Evolutionary conservation across 23 tunicate species (phyloP), one percentile per base, ranked within the genome.

Genomic region (Halocynthia aurantium): DNA sequence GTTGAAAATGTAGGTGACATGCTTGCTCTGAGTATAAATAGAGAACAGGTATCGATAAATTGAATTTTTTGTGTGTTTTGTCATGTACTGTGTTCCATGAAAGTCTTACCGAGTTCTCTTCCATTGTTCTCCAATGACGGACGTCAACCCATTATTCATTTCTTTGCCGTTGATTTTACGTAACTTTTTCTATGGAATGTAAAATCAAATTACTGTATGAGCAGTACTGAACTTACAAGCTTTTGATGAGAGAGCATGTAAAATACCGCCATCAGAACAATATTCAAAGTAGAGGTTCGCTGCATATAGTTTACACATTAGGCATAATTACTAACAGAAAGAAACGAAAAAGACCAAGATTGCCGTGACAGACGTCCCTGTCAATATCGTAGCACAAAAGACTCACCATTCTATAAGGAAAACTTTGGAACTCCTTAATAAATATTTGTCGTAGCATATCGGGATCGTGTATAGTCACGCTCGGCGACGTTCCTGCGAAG

Each of bases 391-490:
- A 31, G 2, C 44, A 31, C 44, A 31, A 4, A 4, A 31, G 13
- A 40, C 76, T 83, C n/a, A 90, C 96, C 86, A 84, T 83, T 76
- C 96, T 57, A 40, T 80, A 83, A n/a, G 86, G 73, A 55, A 90
- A 90, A 9, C 53, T 76, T 15, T 55, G 50, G 76, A 81, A 75
- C 64, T 90, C 89, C 81, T 90, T 90, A 55, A 90, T 81, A 55
- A 57, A 77, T 55, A 90, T 76, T 64, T 90, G 86, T 69, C 86
- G 81, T 61, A 90, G 21, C 53, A 90, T 84, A 31, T 84, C 80
- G 12, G 96, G 89, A 81, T 90, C 96, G 51, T 60, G 19, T 10
- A 90, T 53, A n/a, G 63, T 55, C 50, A 90, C 81, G 10, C 75
- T 78, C 6, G 89, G 86, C 8, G 49, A 21, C 10, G 84, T 50